Percentiles rank a stretch among this genome's conserved stretches.
These are phyloP conservation scores for Myanophis thanlyinensis DNA, from an alignment of 2,113 vertebrate species.

Conservation along the genomic window DNA sequence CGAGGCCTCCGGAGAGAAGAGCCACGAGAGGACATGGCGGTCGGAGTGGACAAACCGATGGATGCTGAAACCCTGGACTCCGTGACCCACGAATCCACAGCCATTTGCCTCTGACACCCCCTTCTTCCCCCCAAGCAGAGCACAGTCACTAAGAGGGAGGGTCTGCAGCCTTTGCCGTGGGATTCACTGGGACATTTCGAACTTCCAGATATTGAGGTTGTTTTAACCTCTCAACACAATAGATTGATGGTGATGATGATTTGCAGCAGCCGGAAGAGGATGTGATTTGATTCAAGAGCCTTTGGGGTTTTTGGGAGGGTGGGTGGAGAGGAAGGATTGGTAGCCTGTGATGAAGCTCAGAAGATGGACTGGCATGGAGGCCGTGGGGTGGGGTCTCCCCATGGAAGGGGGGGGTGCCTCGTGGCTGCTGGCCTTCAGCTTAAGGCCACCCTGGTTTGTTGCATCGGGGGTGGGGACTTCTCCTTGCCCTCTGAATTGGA, in stretches of 20 bases:
- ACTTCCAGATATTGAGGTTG: neutral
- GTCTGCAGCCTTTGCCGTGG: neutral
- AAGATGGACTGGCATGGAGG: neutral
- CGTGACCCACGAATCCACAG: neutral
- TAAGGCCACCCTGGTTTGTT: too few species aligned
- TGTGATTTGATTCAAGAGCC: neutral
- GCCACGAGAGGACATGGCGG: accelerated
- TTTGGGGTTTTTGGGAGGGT: neutral
- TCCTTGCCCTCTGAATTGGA: neutral
- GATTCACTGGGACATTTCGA: neutral
- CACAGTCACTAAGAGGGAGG: neutral
- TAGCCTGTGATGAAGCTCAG: neutral
- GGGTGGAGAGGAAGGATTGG: neutral
- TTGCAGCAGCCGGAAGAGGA: neutral
- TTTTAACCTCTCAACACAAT: neutral
- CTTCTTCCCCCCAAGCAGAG: neutral
- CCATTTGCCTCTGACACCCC: neutral
- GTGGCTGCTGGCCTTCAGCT: neutral
- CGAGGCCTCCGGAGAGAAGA: neutral
- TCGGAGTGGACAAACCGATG: neutral
- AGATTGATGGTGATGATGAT: neutral
- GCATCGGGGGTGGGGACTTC: neutral
- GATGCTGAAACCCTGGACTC: neutral
- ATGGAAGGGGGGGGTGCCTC: too few species aligned
- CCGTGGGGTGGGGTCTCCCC: neutral